Conservation (phyloP, 2,888 invertebrate genomes). For the Mythimna pallens region DNA sequence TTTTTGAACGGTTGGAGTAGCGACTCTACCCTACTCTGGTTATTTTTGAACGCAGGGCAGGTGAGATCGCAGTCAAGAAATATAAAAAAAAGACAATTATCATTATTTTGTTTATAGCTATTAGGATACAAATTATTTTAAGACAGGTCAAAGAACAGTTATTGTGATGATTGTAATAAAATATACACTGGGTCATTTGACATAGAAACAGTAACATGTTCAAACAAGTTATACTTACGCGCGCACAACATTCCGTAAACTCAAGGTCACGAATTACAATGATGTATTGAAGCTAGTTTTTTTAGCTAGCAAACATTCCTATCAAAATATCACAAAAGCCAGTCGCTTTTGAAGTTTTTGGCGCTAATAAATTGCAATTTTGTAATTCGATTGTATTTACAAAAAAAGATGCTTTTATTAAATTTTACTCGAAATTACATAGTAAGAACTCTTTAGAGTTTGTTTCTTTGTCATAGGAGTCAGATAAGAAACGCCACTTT, state of each 20-base stretch:
- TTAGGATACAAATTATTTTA: not conserved
- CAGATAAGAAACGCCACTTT: too few relatives aligned
- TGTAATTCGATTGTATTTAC: not conserved
- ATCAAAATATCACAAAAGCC: too few relatives aligned
- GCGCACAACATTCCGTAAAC: constrained; percentile 82
- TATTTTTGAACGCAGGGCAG: too few relatives aligned
- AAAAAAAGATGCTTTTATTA: not conserved
- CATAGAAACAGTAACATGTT: constrained; percentile 49
- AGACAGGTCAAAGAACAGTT: not conserved
- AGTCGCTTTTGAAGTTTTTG: not conserved
- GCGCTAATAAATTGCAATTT: not conserved
- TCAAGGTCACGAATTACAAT: constrained; percentile 45
- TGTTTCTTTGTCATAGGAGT: too few relatives aligned
- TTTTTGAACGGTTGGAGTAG: too few relatives aligned
- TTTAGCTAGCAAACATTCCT: not conserved
- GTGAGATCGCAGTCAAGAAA: too few relatives aligned
- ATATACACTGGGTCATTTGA: constrained; percentile 27
- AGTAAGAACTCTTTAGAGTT: too few relatives aligned
- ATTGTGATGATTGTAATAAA: constrained; percentile 16
- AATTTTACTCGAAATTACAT: not conserved
- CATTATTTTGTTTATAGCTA: too few relatives aligned
- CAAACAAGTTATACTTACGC: constrained; percentile 49
- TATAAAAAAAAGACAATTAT: too few relatives aligned
- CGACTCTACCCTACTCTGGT: too few relatives aligned
- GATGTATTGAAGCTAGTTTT: constrained; percentile 22